Base-by-base conservation (phyloP, 2,113 vertebrate species). In the Cheilinus undulatus region DNA sequence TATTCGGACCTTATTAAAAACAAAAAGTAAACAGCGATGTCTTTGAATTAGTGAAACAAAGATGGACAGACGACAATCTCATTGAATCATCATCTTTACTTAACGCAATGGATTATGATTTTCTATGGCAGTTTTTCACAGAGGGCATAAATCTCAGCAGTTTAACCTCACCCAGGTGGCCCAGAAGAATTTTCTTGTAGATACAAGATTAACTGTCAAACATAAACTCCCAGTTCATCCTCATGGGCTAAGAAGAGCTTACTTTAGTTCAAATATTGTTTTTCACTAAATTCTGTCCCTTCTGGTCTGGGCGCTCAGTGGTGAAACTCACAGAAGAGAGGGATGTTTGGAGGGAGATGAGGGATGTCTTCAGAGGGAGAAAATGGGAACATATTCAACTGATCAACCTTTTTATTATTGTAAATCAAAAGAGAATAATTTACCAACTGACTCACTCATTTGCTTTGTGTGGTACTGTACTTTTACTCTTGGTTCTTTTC, bases 361-460 rank as follows among this genome's bases (percentile, higher is more conserved):
- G 9, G 36, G 24, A 22, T 40, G 50, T 51, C 74, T 12, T 0
- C 5, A 57, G 61, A 28, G 54, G 53, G 5, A 9, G 28, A 56
- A 46, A 73, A 69, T 27, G 26, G 63, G 73, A 40, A 58, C 73
- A 72, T 46, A 42, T 77, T 73, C 26, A 32, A 63, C 54, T 75
- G 76, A 88, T 84, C 72, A 84, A 86, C 84, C 80, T 24, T 77
- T 84, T 71, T 56, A 68, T 60, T 52, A 54, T 70, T 77, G 27
- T 32, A 66, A 82, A 80, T 82, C 69, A 73, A 88, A 82, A 86
- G 75, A 82, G 84, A 88, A 84, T 86, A 72, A 84, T 86, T 88
- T 75, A 88, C 80, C 62, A 80, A 48, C 51, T 60, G 74, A 51
- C 64, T 51, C 13, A 5, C 52, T 64, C 32, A 23, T 57, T 71